These are phyloP conservation scores for Vannuccia rotundouncinata DNA, from an alignment of 2,888 invertebrate species.

Conservation along the genomic window DNA sequence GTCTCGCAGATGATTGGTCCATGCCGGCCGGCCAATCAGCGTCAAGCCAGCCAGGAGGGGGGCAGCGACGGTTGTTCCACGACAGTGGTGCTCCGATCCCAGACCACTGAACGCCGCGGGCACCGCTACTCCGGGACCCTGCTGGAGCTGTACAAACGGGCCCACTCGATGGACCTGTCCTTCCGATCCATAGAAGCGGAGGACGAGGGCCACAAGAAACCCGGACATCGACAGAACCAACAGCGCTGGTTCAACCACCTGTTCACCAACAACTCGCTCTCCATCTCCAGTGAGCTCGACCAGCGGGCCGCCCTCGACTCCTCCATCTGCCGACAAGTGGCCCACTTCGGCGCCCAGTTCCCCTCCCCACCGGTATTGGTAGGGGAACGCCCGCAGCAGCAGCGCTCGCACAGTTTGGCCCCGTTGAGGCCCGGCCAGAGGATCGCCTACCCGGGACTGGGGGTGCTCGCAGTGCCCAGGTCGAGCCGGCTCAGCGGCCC, in stretches of 20 bases:
- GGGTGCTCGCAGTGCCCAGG: slow-evolving; percentile 7
- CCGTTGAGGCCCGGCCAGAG: not conserved
- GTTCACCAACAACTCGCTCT: slow-evolving; percentile 21
- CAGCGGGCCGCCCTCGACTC: not conserved
- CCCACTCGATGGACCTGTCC: slow-evolving; percentile 28
- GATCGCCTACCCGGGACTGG: slow-evolving; percentile 28
- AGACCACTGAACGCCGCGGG: not conserved
- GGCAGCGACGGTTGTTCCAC: not conserved
- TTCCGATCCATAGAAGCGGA: not conserved
- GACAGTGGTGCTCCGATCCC: not conserved
- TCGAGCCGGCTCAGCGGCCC: slow-evolving; percentile 24
- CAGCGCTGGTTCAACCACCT: slow-evolving; percentile 29
- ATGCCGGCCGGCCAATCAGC: not conserved
- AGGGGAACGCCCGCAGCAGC: not conserved
- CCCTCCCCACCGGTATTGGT: slow-evolving; percentile 2
- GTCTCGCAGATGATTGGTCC: slow-evolving; percentile 2
- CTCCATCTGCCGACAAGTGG: not conserved
- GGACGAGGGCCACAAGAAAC: not conserved
- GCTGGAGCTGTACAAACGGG: slow-evolving; percentile 29
- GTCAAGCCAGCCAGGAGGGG: not conserved
- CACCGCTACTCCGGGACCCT: slow-evolving; percentile 36
- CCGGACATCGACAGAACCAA: not conserved
- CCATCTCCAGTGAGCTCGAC: slow-evolving; percentile 6
- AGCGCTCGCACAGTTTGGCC: slow-evolving; percentile 21
- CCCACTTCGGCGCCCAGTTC: slow-evolving; percentile 36